Evolutionary conservation across 2,797 vertebrate genomes (phyloP), one percentile per base, ranked within the genome.

Genomic region (Oreochromis mossambicus): DNA sequence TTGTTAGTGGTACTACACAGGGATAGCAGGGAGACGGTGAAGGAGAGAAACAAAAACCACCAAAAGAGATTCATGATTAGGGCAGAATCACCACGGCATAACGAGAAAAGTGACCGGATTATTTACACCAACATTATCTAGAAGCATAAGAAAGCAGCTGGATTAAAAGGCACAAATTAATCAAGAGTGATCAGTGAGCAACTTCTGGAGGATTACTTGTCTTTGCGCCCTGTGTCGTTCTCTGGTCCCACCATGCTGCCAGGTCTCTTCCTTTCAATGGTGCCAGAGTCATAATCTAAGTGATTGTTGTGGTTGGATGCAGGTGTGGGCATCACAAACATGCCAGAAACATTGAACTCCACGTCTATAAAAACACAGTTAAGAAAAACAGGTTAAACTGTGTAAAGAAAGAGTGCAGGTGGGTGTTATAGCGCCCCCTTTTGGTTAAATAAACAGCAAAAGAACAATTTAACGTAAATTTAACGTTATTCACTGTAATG

Each of bases 261-360:
- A 0, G 98, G 98, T 91, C 98, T 96, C 95, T 98, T 99, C 95
- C 97, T 96, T 93, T 99, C 98, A 41, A 97, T 90, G 48, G 97
- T 97, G 79, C 97, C 93, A 0, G 95, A 96, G 80, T 99, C 99
- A 5, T 96, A 97, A 36, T 97, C 96, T 8, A 93, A 80, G 89
- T 97, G 97, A 51, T 97, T 97, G 80, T 96, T 96, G 87, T 98
- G 97, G 91, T 98, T 99, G 61, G 97, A 97, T 51, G 97, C 96
- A 0, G 97, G 96, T 3, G 96, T 93, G 7, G 97, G 96, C 93
- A 97, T 95, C 14, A 97, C 97, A 66, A 99, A 99, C 19, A 97
- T 97, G 84, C 98, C 98, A 0, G 98, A 99, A 19, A 99, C 98
- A 1, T 99, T 99, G 92, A 99, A 99, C 79, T 99, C 98, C 87